Percentiles rank a stretch among this genome's conserved stretches.
Evolutionary conservation across 2,888 invertebrate species (phyloP).

Genomic region (Eustalomyia histrio): DNA sequence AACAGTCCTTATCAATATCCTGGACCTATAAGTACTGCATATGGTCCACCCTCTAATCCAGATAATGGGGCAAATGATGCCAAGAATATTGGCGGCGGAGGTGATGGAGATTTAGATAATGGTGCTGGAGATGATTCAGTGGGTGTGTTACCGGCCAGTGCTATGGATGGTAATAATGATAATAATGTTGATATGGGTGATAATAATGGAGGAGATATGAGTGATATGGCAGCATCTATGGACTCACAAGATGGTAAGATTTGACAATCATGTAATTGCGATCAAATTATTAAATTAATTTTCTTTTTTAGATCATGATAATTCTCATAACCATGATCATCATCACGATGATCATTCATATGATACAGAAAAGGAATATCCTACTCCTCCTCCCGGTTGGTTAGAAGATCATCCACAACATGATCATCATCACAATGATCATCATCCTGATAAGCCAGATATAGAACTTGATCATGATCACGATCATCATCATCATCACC

Average conservation of each 20-base stretch:
- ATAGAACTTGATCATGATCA: slow-evolving; percentile 33
- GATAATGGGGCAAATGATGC: slow-evolving; percentile 28
- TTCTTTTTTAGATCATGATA: background rate
- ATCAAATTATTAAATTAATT: background rate
- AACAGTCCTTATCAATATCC: slow-evolving; percentile 68
- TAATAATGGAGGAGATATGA: slow-evolving; percentile 13
- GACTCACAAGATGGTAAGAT: slow-evolving; percentile 46
- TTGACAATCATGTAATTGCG: background rate
- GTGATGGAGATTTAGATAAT: slow-evolving; percentile 52
- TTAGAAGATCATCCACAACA: slow-evolving; percentile 73
- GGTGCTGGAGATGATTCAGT: slow-evolving; percentile 69
- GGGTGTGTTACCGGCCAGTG: slow-evolving; percentile 73
- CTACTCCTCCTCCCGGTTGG: slow-evolving; percentile 78
- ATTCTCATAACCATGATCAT: slow-evolving; percentile 18
- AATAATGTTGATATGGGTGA: slow-evolving; percentile 48
- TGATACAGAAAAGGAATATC: slow-evolving; percentile 75
- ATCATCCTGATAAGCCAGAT: slow-evolving; percentile 67
- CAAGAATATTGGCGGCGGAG: slow-evolving; percentile 30
- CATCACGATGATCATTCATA: slow-evolving; percentile 69
- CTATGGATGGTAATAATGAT: slow-evolving; percentile 69
- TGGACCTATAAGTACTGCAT: slow-evolving; percentile 70
- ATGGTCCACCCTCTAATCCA: slow-evolving; percentile 63
- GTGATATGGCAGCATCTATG: slow-evolving; percentile 42
- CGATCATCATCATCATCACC: slow-evolving; percentile 41
- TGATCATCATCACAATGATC: slow-evolving; percentile 61